A percentile compares a stretch with the other conserved stretches of the same genome.
Evolutionary conservation across 2,113 vertebrate species (phyloP).

Genomic region (Pygoscelis antarcticus): DNA sequence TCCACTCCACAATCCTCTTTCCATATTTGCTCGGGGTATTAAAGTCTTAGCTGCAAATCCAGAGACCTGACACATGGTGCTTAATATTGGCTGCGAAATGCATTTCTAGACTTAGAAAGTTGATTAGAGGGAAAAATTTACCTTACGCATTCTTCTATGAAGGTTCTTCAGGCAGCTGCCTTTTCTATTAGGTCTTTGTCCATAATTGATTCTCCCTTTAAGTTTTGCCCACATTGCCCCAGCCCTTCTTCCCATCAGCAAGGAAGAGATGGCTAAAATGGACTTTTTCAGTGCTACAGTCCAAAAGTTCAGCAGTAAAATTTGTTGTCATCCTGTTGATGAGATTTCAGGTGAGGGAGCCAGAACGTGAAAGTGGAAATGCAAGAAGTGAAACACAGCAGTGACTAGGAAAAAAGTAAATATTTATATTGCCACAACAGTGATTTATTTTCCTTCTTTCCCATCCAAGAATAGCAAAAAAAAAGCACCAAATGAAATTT

Average conservation of each 20-base stretch:
- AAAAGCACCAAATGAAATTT: neutral
- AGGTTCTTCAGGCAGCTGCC: neutral
- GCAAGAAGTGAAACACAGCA: neutral
- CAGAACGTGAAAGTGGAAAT: neutral
- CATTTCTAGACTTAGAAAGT: neutral
- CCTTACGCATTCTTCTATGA: neutral
- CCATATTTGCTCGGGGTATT: neutral
- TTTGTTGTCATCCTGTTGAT: neutral
- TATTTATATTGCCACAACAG: neutral
- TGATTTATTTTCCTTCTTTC: neutral
- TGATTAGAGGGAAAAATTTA: neutral
- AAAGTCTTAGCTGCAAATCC: neutral
- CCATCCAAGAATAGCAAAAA: neutral
- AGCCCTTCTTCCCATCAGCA: neutral
- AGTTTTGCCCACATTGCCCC: neutral
- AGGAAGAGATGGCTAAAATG: neutral
- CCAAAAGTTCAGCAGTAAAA: neutral
- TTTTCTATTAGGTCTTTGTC: neutral
- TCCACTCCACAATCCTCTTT: fast-evolving
- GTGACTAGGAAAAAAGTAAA: neutral
- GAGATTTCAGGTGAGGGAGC: neutral
- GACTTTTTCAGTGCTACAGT: neutral
- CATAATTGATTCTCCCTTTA: neutral
- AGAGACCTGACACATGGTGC: neutral
- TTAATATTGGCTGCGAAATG: neutral